Percentiles rank a stretch among this genome's conserved stretches.
Evolutionary conservation across 2,888 invertebrate genomes (phyloP).

Genomic region (Amphimallon solstitiale): DNA sequence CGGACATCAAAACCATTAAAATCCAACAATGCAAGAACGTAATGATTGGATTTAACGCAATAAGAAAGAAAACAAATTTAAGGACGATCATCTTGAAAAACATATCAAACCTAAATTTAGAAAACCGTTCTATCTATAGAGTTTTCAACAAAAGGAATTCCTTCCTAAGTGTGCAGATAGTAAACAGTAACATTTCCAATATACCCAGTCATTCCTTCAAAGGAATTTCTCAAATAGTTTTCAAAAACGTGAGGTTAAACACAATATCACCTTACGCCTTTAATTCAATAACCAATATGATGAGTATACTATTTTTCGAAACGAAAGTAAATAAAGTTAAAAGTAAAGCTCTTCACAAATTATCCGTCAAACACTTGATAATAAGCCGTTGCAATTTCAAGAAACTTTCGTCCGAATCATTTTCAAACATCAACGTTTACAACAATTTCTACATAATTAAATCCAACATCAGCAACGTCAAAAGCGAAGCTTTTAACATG

Average conservation of each 20-base stretch:
- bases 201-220: slow-evolving; percentile 7
- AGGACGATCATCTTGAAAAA: too few species aligned
- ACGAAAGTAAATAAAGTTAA: slow-evolving; percentile 1
- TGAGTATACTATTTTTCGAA: slow-evolving; percentile 1
- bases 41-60: too few species aligned
- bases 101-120: background rate
- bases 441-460: background rate
- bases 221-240: background rate
- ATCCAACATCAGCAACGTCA: slow-evolving; percentile 2
- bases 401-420: background rate
- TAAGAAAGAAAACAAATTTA: too few species aligned
- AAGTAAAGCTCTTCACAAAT: background rate
- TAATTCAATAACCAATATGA: background rate
- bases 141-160: background rate
- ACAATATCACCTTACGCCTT: slow-evolving; percentile 7
- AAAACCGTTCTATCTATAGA: slow-evolving; percentile 7
- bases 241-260: background rate
- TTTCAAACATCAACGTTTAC: background rate
- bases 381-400: slow-evolving; percentile 5
- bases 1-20: too few species aligned
- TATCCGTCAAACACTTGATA: background rate
- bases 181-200: background rate
- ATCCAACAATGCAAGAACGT: too few species aligned
- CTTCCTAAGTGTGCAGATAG: background rate
- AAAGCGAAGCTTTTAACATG: background rate